Evolutionary conservation across 2,113 vertebrate genomes (phyloP), one percentile per base, ranked within the genome.

Genomic region (Phylloscopus trochilus): DNA sequence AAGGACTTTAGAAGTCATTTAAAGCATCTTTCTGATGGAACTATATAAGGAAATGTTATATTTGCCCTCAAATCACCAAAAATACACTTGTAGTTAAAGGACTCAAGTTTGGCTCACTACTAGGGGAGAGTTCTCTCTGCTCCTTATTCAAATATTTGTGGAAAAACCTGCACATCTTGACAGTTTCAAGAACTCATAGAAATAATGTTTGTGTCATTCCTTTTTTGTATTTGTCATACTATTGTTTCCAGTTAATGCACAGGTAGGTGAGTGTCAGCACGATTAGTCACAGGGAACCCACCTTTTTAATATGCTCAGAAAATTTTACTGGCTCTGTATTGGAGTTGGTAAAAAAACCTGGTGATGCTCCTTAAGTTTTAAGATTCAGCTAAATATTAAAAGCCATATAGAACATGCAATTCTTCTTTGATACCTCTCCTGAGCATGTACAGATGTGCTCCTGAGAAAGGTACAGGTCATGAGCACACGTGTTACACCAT

Each of bases 201-300:
- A 96, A 70, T 81, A 35, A 18, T 67, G 15, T 37, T n/a, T 92
- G 56, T 49, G 31, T 74, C 60, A 81, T 81, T 86, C 33, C 10
- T 82, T 76, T 89, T 90, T 55, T 17, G 0, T 53, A 69, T 94
- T 87, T 85, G 78, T 70, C 79, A 68, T 37, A 18, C 67, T 89
- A 3, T 3, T 0, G 24, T 70, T 91, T 83, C 58, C 33, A 81
- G 21, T 76, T 68, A 66, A 75, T 0, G 0, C 0, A 0, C 31
- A 1, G 5, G 58, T 64, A 83, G 43, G 41, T 91, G 64, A 82
- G 35, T 10, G 0, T 55, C 87, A 67, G 51, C 55, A 60, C 12
- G 4, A 52, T 91, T 67, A 80, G 27, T 88, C 79, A 80, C 15
- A 0, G 3, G 30, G 21, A 89, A 30, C 39, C 58, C 76, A 46